Evolutionary conservation across 2,797 vertebrate species (phyloP).

Genomic region (Chromobotia macracanthus): DNA sequence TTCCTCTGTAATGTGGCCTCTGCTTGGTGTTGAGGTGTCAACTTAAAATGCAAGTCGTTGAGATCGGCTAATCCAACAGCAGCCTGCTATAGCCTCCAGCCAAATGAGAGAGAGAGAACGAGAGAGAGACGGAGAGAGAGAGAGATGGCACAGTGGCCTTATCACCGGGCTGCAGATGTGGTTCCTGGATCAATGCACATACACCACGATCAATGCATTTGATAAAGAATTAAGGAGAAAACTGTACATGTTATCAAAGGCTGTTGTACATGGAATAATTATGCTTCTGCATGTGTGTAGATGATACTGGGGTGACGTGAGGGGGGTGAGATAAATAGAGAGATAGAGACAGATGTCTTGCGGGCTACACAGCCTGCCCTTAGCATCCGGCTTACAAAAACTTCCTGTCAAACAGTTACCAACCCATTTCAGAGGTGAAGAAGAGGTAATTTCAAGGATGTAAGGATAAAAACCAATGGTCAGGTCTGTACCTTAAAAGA

Average conservation of each 20-base stretch:
- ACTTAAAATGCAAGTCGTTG: slow-evolving; percentile 95
- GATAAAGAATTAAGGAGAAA: slow-evolving; percentile 99
- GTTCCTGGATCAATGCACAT: slow-evolving; percentile 98
- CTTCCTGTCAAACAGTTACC: slow-evolving; percentile 86
- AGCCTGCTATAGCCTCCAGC: slow-evolving; percentile 86
- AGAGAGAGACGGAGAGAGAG: slow-evolving; percentile 86
- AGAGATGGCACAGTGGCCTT: slow-evolving; percentile 89
- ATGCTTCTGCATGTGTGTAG: slow-evolving; percentile 98
- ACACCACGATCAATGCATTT: slow-evolving; percentile 99
- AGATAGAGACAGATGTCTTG: slow-evolving; percentile 87
- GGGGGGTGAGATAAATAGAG: slow-evolving; percentile 89
- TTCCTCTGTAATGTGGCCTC: slow-evolving; percentile 90
- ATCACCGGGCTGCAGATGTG: slow-evolving; percentile 98
- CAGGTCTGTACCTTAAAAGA: slow-evolving; percentile 20
- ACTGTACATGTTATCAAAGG: slow-evolving; percentile 99
- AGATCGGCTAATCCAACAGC: slow-evolving; percentile 89
- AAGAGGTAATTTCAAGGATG: slow-evolving; percentile 1
- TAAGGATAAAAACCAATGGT: slow-evolving; percentile 20
- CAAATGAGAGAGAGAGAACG: slow-evolving; percentile 83
- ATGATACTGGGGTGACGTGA: slow-evolving; percentile 91
- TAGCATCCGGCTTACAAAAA: slow-evolving; percentile 67
- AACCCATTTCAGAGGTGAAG: slow-evolving; percentile 3
- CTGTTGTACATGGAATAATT: slow-evolving; percentile 97
- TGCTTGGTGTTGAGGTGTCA: slow-evolving; percentile 93
- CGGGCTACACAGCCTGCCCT: slow-evolving; percentile 86